Percentiles rank a stretch among this genome's conserved stretches.
phyloP scores from a whole-genome alignment of 1,140 invertebrate genomes.

The Pomacea maculata region DNA sequence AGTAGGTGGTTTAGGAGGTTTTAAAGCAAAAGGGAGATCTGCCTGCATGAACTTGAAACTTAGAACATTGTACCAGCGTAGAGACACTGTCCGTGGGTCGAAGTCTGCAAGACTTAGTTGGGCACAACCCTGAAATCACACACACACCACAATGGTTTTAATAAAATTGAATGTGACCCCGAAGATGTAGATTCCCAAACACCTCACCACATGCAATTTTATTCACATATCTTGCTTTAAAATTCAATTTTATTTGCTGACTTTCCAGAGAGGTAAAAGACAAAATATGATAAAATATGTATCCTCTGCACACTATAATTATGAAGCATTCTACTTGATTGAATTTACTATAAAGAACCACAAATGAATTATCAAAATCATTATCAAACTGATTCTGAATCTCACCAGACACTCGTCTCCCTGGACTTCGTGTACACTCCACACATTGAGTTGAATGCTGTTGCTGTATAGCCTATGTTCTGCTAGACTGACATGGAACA shows the following conservation, averaged over 20 bases:
- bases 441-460: slow-evolving; percentile 89
- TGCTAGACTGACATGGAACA: slow-evolving; percentile 79
- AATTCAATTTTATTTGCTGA: too few species aligned
- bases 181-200: neutral
- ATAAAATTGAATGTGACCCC: neutral
- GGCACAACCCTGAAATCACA: slow-evolving; percentile 80
- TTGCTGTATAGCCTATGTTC: slow-evolving; percentile 81
- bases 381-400: neutral
- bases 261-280: too few species aligned
- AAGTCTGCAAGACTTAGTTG: slow-evolving; percentile 96
- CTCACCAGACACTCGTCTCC: slow-evolving; percentile 62
- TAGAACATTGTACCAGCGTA: slow-evolving; percentile 95
- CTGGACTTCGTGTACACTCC: slow-evolving; percentile 69
- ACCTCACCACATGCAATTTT: neutral
- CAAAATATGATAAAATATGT: too few species aligned
- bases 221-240: neutral
- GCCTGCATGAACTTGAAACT: slow-evolving; percentile 86
- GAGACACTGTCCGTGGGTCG: slow-evolving; percentile 79
- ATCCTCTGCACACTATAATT: too few species aligned
- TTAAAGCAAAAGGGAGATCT: slow-evolving; percentile 33
- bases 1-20: neutral
- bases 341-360: too few species aligned
- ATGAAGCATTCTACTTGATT: too few species aligned
- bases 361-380: too few species aligned
- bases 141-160: slow-evolving; percentile 8